A percentile compares a stretch with the other conserved stretches of the same genome.
These are phyloP conservation scores for Heloderma charlesbogerti DNA, from an alignment of 2,113 vertebrate species.

Conservation along the genomic window DNA sequence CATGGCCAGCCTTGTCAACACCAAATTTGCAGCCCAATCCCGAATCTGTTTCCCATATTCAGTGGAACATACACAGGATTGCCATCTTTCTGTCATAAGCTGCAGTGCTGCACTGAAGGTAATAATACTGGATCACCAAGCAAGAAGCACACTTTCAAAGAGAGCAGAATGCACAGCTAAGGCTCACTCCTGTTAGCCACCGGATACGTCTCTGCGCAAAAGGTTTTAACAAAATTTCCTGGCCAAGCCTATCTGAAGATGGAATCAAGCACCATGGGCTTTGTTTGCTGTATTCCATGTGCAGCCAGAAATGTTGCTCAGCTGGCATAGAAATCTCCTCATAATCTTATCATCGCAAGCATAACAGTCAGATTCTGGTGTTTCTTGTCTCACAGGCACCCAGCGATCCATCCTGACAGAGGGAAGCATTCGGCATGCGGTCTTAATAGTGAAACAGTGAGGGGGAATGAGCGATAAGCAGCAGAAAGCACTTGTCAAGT, in stretches of 20 bases:
- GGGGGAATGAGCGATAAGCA: constrained; percentile 46
- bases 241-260: constrained; percentile 59
- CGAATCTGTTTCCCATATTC: not conserved
- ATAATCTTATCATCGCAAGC: constrained; percentile 53
- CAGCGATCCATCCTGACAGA: constrained; percentile 39
- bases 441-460: constrained; percentile 54
- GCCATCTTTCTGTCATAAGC: not conserved
- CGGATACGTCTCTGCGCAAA: constrained; percentile 52
- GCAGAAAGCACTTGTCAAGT: constrained; percentile 45
- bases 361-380: constrained; percentile 56
- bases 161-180: not conserved
- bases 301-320: constrained; percentile 41
- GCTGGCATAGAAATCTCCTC: constrained; percentile 57
- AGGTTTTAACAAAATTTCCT: constrained; percentile 36
- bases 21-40: too few species aligned
- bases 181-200: constrained; percentile 50
- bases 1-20: too few species aligned
- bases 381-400: constrained; percentile 44
- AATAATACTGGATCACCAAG: too few species aligned
- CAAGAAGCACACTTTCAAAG: constrained; percentile 38
- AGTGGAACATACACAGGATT: not conserved
- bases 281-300: constrained; percentile 43
- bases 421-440: constrained; percentile 39
- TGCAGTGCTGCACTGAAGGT: not conserved
- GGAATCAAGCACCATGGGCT: constrained; percentile 56